These are phyloP conservation scores for Chromis chromis DNA, from an alignment of 2,797 vertebrate species.

Conservation along the genomic window DNA sequence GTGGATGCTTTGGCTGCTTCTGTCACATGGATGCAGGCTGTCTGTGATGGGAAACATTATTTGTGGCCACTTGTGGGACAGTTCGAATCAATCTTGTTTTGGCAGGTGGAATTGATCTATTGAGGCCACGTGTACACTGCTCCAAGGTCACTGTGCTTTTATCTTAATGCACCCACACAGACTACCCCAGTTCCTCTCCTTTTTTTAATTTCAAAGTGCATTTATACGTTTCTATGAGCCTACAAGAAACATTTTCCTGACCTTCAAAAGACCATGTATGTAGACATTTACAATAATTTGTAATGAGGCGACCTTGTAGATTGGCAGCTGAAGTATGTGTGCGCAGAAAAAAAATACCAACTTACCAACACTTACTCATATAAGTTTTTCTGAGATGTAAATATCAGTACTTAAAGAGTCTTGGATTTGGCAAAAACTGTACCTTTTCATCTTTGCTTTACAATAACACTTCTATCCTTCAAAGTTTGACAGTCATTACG, in stretches of 20 bases:
- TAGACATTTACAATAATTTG: neutral
- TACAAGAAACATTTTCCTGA: neutral
- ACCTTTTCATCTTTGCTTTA: constrained; percentile 24
- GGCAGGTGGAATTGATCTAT: constrained; percentile 51
- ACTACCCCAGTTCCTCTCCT: constrained; percentile 4
- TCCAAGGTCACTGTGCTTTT: constrained; percentile 49
- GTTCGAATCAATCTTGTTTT: constrained; percentile 45
- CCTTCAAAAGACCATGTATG: neutral
- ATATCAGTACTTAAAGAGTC: constrained; percentile 19
- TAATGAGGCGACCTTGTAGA: constrained; percentile 15
- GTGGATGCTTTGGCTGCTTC: neutral
- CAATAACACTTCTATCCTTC: constrained; percentile 52
- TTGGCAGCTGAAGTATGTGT: constrained; percentile 23
- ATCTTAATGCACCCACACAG: constrained; percentile 38
- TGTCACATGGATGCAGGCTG: neutral
- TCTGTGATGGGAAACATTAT: constrained; percentile 36
- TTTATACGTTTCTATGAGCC: constrained; percentile 9
- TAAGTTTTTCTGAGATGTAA: neutral
- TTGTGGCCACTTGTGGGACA: constrained; percentile 32
- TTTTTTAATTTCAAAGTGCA: constrained; percentile 2
- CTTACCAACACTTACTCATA: neutral
- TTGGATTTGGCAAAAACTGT: constrained; percentile 17
- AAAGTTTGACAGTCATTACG: constrained; percentile 48
- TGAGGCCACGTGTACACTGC: constrained; percentile 10
- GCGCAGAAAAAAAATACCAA: constrained; percentile 9